Base-by-base conservation (phyloP, 2,113 vertebrate species). In the Anarrhichthys ocellatus region DNA sequence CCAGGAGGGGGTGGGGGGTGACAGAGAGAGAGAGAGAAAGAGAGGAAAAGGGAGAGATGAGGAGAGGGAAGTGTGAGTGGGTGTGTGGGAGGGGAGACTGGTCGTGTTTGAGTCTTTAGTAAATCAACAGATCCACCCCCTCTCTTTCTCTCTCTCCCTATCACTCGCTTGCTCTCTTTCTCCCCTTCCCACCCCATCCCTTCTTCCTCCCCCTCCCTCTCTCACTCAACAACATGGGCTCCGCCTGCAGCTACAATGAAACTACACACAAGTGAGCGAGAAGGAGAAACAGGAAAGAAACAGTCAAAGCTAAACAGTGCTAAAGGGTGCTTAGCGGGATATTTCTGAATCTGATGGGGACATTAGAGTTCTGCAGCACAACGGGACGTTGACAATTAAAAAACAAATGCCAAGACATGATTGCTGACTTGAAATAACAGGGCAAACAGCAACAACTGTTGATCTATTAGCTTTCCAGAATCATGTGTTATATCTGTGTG, bases 111-210 rank as follows among this genome's bases (percentile, higher is more conserved):
- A 92, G 88, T 91, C 90, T 91, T 91, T 91, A 89, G 91, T 94
- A 93, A 92, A 93, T 92, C 92, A 93, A 92, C 93, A 92, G 92
- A 91, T 89, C 87, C 91, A 81, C 90, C 83, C 87, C 83, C 88
- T 32, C 86, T 32, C 80, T 67, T 48, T 76, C 46, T 68, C 50
- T 62, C 62, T 56, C 77, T 42, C 46, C 18, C 13, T 5, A 15
- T 46, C 15, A 15, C 44, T 52, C 67, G 52, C 46, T 52, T 63
- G 40, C 46, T 22, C 38, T 6, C 56, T 48, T n/a, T 36, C 73
- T 46, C 81, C 6, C 46, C 48, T 18, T 50, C 6, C 86, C 90
- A 80, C 90, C 83, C 87, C 85, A 84, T 32, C 86, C 38, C 79
- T 69, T 56, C 72, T 36, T 64, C 50, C 59, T 64, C 78, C 10